phyloP scores from a whole-genome alignment of 2,797 vertebrate species.

The Gouania willdenowi region DNA sequence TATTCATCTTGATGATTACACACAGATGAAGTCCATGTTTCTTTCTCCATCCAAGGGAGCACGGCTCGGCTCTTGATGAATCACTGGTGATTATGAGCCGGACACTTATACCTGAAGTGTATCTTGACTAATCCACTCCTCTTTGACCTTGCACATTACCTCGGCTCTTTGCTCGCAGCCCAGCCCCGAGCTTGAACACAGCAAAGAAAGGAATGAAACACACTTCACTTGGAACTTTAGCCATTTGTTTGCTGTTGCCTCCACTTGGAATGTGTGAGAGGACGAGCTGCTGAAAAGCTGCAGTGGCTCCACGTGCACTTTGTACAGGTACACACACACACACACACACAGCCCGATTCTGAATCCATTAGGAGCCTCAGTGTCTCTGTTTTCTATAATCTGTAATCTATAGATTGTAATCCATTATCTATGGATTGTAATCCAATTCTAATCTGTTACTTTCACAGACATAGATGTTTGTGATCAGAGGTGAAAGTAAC shows the following conservation, averaged over 20 bases:
- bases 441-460: too few relatives aligned
- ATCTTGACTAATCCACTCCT: conserved; percentile 62
- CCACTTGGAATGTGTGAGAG: conserved; percentile 59
- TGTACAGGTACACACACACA: conserved; percentile 7
- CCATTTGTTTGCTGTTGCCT: conserved; percentile 67
- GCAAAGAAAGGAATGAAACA: conserved; percentile 51
- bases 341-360: conserved; percentile 7
- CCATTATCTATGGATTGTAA: too few relatives aligned
- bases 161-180: conserved; percentile 26
- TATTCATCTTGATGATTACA: too few relatives aligned
- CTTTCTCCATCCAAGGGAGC: too few relatives aligned
- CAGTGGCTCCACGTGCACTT: conserved; percentile 32
- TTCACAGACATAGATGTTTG: too few relatives aligned
- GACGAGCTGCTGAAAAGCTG: conserved; percentile 59
- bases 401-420: conserved; percentile 31
- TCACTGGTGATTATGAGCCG: conserved; percentile 30
- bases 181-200: conserved; percentile 18
- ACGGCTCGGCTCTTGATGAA: too few relatives aligned
- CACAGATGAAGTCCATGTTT: too few relatives aligned
- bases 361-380: conserved; percentile 10
- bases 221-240: conserved; percentile 60
- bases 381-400: conserved; percentile 16
- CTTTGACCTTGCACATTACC: conserved; percentile 53
- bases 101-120: conserved; percentile 63
- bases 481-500: too few relatives aligned